phyloP scores from a whole-genome alignment of 2,113 vertebrate genomes.

The Stercorarius parasiticus region DNA sequence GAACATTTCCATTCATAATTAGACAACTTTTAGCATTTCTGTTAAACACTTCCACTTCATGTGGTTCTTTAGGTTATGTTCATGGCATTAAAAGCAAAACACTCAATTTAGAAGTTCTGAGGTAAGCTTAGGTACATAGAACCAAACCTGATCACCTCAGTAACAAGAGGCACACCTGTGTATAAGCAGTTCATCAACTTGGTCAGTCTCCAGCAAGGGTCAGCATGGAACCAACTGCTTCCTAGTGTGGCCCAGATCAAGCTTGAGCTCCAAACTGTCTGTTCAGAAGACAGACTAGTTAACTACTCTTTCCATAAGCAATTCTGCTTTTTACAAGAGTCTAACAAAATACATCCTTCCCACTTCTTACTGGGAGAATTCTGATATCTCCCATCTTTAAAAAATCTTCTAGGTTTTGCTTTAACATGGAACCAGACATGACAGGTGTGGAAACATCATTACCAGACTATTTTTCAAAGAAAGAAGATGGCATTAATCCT shows the following conservation, averaged over 20 bases:
- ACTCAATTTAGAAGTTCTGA: neutral
- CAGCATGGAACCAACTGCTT: neutral
- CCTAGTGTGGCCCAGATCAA: neutral
- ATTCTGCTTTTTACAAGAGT: neutral
- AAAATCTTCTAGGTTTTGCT: neutral
- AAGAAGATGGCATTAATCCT: neutral
- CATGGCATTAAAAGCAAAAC: neutral
- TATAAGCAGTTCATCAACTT: neutral
- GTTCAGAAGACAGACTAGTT: neutral
- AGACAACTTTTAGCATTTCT: neutral
- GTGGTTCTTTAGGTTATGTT: neutral
- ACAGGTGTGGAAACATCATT: neutral
- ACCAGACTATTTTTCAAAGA: neutral
- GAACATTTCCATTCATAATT: neutral
- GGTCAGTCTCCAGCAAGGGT: neutral
- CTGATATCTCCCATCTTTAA: neutral
- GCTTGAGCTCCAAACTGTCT: neutral
- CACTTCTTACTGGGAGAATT: neutral
- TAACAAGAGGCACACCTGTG: neutral
- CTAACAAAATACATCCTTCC: neutral
- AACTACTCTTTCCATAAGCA: neutral
- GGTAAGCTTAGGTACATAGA: neutral
- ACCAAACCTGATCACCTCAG: neutral
- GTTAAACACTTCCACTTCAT: neutral
- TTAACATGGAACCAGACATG: neutral